phyloP scores from a whole-genome alignment of 2,888 invertebrate species.

The Sycophila texana region DNA sequence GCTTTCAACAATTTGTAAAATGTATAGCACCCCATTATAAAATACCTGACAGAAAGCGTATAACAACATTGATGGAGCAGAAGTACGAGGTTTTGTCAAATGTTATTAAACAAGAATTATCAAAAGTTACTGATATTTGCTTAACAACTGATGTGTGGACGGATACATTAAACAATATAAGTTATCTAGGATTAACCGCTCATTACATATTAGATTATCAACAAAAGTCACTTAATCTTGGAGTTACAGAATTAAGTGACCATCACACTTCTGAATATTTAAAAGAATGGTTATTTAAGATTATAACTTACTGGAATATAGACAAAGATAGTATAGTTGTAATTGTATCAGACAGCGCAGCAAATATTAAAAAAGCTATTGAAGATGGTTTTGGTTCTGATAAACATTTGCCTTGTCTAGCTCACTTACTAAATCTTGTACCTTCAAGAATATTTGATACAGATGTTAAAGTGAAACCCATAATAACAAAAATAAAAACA shows the following conservation, averaged over 20 bases:
- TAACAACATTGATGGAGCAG: neutral
- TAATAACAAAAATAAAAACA: neutral
- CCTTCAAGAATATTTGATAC: neutral
- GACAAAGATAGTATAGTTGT: neutral
- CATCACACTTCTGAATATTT: neutral
- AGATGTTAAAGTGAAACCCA: neutral
- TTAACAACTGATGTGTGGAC: slow-evolving; percentile 1
- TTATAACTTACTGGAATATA: neutral
- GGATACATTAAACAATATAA: neutral
- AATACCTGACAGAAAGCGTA: neutral
- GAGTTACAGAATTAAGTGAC: neutral
- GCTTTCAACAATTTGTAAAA: neutral
- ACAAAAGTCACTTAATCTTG: neutral
- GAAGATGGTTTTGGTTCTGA: slow-evolving; percentile 9
- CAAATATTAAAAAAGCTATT: slow-evolving; percentile 13
- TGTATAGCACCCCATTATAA: neutral
- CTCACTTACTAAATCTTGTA: neutral
- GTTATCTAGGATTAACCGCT: neutral
- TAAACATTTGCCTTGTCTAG: neutral
- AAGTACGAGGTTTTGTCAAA: neutral
- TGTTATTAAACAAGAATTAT: neutral
- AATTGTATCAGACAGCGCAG: neutral
- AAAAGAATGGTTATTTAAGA: neutral
- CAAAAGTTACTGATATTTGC: neutral
- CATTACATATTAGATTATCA: neutral